A percentile compares a stretch with the other conserved stretches of the same genome.
phyloP scores from a whole-genome alignment of 2,113 vertebrate species.

The Machaerirhynchus nigripectus region DNA sequence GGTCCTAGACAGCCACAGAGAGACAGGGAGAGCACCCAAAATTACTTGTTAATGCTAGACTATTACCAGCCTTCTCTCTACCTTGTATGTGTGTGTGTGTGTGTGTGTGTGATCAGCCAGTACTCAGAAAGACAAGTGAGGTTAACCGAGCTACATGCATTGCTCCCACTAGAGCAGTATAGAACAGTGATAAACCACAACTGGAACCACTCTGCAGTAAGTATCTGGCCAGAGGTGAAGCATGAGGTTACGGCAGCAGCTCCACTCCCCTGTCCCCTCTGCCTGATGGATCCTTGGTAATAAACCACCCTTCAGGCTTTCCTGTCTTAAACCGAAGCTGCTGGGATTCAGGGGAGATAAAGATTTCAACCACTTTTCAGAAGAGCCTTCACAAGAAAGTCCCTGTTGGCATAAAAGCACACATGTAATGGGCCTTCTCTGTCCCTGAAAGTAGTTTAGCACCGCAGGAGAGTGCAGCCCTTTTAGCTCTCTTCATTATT shows the following conservation, averaged over 20 bases:
- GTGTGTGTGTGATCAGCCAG: background rate
- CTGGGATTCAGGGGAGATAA: constrained; percentile 34
- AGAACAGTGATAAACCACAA: constrained; percentile 43
- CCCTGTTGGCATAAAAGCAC: constrained; percentile 33
- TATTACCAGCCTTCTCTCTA: background rate
- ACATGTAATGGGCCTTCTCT: constrained; percentile 7
- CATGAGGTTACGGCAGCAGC: background rate
- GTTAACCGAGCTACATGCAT: constrained; percentile 44
- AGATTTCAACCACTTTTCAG: constrained; percentile 27
- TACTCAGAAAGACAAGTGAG: constrained; percentile 7
- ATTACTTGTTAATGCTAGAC: background rate
- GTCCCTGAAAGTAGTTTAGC: constrained; percentile 41
- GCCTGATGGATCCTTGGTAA: constrained; percentile 33
- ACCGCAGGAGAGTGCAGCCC: background rate
- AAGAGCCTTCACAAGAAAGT: constrained; percentile 24
- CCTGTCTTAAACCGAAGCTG: constrained; percentile 2
- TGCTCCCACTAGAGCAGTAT: constrained; percentile 35
- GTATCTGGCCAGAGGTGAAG: constrained; percentile 5
- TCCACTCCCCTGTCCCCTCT: background rate
- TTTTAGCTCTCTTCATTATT: constrained; percentile 61
- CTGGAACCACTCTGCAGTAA: background rate
- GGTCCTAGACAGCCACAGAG: background rate
- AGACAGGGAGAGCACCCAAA: background rate
- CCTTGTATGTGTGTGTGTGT: background rate
- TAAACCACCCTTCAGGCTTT: constrained; percentile 17